Evolutionary conservation across 2,888 invertebrate genomes (phyloP).

Genomic region (Apamea sordens): DNA sequence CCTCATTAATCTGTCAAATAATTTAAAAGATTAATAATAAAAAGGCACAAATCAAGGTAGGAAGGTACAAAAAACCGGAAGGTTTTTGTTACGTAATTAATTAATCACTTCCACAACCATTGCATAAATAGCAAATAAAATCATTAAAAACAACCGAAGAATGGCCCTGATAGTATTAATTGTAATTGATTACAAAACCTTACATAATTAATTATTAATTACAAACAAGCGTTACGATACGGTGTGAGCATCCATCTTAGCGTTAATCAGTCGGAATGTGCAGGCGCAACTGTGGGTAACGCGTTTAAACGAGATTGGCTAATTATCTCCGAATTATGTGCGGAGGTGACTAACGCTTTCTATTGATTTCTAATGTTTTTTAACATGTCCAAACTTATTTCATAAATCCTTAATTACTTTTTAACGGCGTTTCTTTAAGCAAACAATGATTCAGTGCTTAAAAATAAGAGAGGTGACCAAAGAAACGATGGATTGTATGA

Average conservation of each 20-base stretch:
- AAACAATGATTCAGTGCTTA: constrained; percentile 1
- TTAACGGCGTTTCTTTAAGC: background rate
- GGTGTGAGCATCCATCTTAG: constrained; percentile 52
- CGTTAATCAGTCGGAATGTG: constrained; percentile 70
- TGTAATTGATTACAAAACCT: constrained; percentile 4
- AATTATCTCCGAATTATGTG: constrained; percentile 76
- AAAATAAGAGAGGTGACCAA: background rate
- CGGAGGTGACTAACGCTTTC: constrained; percentile 67
- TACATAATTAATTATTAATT: constrained; percentile 16
- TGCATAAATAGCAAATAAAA: background rate
- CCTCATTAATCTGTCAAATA: background rate
- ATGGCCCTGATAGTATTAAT: constrained; percentile 27
- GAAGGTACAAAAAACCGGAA: background rate
- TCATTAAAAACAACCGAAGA: background rate
- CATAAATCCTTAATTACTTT: constrained; percentile 29
- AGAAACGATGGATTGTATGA: background rate
- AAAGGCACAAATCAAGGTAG: no score
- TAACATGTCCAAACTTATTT: constrained; percentile 31
- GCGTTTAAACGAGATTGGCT: constrained; percentile 74
- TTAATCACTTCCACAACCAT: constrained; percentile 17
- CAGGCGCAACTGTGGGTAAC: constrained; percentile 68
- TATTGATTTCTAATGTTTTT: constrained; percentile 70
- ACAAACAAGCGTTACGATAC: constrained; percentile 8
- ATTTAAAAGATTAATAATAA: no score
- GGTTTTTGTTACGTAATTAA: constrained; percentile 11